Evolutionary conservation across 1,140 invertebrate genomes (phyloP).

Genomic region (Sitobion miscanthi): DNA sequence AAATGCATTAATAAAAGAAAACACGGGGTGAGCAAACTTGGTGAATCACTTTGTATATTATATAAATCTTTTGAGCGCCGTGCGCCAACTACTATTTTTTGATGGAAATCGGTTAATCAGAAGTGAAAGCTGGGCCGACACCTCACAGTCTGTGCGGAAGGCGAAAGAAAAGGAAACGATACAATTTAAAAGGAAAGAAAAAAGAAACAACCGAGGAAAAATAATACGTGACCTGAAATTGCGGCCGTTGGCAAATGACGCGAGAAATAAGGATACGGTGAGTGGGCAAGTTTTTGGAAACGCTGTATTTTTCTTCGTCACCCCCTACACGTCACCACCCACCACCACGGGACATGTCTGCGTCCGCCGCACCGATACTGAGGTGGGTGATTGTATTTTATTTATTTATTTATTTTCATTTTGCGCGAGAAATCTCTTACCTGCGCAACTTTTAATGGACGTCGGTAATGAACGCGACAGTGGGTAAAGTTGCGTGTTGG

Average conservation of each 20-base stretch:
- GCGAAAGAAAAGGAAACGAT: background rate
- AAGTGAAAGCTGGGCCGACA: background rate
- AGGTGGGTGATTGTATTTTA: background rate
- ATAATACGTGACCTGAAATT: constrained; percentile 56
- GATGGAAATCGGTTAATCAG: constrained; percentile 50
- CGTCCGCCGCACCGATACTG: background rate
- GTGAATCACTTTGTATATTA: background rate
- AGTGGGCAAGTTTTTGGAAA: constrained; percentile 50
- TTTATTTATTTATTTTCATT: constrained; percentile 30
- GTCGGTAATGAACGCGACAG: background rate
- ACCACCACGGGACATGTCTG: background rate
- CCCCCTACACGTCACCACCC: background rate
- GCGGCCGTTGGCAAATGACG: constrained; percentile 50
- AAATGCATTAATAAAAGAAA: background rate
- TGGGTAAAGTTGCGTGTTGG: background rate
- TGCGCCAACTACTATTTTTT: background rate
- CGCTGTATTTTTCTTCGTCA: constrained; percentile 34
- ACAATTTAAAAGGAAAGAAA: too few relatives aligned
- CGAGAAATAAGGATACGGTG: constrained; percentile 55
- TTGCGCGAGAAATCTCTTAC: background rate
- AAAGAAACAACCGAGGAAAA: background rate
- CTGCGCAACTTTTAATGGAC: constrained; percentile 17
- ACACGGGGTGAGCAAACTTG: background rate
- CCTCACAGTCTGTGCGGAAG: background rate
- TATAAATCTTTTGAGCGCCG: constrained; percentile 2